Base-by-base conservation (phyloP, 2,113 vertebrate species). In the Choloepus hoffmanni region DNA sequence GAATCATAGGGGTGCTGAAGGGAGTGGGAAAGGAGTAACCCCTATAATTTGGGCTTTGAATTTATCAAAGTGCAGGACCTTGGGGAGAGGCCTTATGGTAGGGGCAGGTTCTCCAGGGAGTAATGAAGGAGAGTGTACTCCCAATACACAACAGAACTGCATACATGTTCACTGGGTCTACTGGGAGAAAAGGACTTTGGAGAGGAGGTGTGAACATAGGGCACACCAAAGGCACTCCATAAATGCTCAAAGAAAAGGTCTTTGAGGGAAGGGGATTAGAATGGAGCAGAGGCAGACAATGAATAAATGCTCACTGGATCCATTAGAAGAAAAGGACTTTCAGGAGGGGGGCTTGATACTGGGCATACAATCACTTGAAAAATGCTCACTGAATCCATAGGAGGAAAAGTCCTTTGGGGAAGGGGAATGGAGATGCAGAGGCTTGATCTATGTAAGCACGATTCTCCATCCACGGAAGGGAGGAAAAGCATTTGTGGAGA, bases 401-500 rank as follows among this genome's bases (percentile, higher is more conserved):
- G 45, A 96, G 89, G 36, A 95, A 94, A 93, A 78, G 24, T 14
- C 43, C 48, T 74, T 12, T 11, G 85, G 78, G 53, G 58, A 96
- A 90, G 58, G 40, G 36, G 48, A 68, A 70, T 74, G 18, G 55
- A 36, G 48, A 68, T 88, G 50, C 43, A 85, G 50, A 86, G 82
- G 90, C n/a, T 90, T 91, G 85, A 93, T 86, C 73, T 90, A 85
- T 43, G 83, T 73, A 70, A 85, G 67, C 15, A 65, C 84, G 65
- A 60, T 53, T 84, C 55, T 89, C 83, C 82, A 76, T 83, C 81
- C 23, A n/a, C 30, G 58, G 28, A 65, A 96, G 63, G 23, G 70
- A 95, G 87, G 76, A 92, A 96, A 94, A 65, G 88, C 50, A 86
- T 92, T 92, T 94, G 60, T 87, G 86, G 62, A 89, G 74, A 93